Evolutionary conservation across 2,113 vertebrate species (phyloP).

Genomic region (Arenaria interpres): DNA sequence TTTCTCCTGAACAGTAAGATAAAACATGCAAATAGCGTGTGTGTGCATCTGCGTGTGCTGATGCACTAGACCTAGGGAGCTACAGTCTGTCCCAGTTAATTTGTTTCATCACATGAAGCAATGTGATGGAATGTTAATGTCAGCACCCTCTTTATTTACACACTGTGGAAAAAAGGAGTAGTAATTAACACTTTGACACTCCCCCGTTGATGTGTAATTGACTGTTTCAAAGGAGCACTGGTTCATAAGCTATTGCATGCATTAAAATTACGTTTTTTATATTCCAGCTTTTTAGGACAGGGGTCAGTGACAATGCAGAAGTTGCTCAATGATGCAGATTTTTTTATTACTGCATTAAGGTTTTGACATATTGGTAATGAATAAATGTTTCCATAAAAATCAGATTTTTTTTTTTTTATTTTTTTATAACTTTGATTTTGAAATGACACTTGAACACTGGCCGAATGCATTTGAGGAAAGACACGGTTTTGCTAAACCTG

Average conservation of each 20-base stretch:
- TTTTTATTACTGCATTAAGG: slow-evolving; percentile 94
- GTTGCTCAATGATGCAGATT: slow-evolving; percentile 89
- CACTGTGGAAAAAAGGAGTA: slow-evolving; percentile 84
- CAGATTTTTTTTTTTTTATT: background rate
- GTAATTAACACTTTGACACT: slow-evolving; percentile 89
- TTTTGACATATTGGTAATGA: slow-evolving; percentile 94
- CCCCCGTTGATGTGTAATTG: slow-evolving; percentile 95
- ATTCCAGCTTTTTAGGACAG: slow-evolving; percentile 87
- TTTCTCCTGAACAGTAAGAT: background rate
- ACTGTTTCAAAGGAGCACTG: slow-evolving; percentile 88
- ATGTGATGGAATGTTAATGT: slow-evolving; percentile 92
- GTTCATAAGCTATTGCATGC: slow-evolving; percentile 86
- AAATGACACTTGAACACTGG: slow-evolving; percentile 55
- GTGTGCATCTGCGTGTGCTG: background rate
- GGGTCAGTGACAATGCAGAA: slow-evolving; percentile 92
- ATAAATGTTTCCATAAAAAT: slow-evolving; percentile 87
- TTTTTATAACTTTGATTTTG: slow-evolving; percentile 77
- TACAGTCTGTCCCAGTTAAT: slow-evolving; percentile 76
- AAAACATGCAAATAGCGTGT: background rate
- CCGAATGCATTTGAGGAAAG: slow-evolving; percentile 52
- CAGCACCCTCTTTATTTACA: slow-evolving; percentile 98
- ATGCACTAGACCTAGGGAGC: slow-evolving; percentile 71
- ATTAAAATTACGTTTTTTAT: slow-evolving; percentile 92
- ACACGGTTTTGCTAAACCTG: slow-evolving; percentile 42
- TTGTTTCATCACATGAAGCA: slow-evolving; percentile 80